Evolutionary conservation across 2,797 vertebrate species (phyloP).

Genomic region (Nothura maculosa): DNA sequence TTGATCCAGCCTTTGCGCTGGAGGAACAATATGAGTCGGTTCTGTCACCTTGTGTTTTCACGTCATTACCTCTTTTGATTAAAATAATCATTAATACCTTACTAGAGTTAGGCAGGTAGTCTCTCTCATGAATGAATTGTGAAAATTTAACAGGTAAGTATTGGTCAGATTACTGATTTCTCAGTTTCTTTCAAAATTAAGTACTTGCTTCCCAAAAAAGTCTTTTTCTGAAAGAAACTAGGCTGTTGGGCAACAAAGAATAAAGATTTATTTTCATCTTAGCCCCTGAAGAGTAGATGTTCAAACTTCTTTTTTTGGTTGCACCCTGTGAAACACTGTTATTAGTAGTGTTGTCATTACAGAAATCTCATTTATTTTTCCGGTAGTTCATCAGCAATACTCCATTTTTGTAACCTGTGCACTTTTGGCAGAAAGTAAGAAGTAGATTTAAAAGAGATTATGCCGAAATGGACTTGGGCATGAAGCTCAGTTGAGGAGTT

Average conservation of each 20-base stretch:
- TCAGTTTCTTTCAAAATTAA: not conserved
- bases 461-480: not conserved
- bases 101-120: not conserved
- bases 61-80: not conserved
- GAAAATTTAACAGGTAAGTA: constrained; percentile 42
- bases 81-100: not conserved
- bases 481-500: not conserved
- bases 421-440: not conserved
- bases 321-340: not conserved
- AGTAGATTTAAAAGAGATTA: not conserved
- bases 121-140: not conserved
- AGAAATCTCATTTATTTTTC: not conserved
- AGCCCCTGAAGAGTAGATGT: not conserved
- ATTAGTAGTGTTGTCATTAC: fast-evolving
- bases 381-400: not conserved
- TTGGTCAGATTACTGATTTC: not conserved
- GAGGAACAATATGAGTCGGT: not conserved
- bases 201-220: not conserved
- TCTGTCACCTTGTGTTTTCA: not conserved
- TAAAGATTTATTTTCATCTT: not conserved
- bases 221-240: not conserved
- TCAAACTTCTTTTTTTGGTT: not conserved
- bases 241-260: not conserved
- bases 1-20: not conserved
- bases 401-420: not conserved